These are phyloP conservation scores for Cygnus olor DNA, from an alignment of 2,797 vertebrate genomes.

Conservation along the genomic window DNA sequence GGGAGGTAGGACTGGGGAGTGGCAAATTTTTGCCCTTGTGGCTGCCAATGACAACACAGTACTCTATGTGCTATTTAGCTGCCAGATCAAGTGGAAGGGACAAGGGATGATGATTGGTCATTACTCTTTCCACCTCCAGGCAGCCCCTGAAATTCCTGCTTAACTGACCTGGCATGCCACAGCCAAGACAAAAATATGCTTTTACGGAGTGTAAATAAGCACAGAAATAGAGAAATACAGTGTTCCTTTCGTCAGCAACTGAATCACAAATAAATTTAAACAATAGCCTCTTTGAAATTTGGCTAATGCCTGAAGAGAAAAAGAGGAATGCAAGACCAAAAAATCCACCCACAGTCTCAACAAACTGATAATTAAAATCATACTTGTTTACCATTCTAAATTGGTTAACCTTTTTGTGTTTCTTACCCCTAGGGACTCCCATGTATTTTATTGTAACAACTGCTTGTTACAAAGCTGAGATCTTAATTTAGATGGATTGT, in stretches of 20 bases:
- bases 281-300: slow-evolving; percentile 54
- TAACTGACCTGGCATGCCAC: slow-evolving; percentile 8
- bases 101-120: not conserved
- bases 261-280: slow-evolving; percentile 42
- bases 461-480: not conserved
- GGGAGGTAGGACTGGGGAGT: not conserved
- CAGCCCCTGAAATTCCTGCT: slow-evolving; percentile 39
- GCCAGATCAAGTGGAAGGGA: not conserved
- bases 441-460: not conserved
- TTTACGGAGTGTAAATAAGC: slow-evolving; percentile 49
- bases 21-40: not conserved
- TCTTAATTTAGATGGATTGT: not conserved
- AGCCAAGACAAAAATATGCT: slow-evolving; percentile 16
- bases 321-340: slow-evolving; percentile 28
- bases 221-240: slow-evolving; percentile 34
- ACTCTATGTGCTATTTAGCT: not conserved
- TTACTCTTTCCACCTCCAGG: slow-evolving; percentile 31
- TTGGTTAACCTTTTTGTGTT: slow-evolving; percentile 14
- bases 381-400: slow-evolving; percentile 45
- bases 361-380: slow-evolving; percentile 55
- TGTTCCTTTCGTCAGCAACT: not conserved
- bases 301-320: slow-evolving; percentile 20
- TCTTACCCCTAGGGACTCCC: not conserved
- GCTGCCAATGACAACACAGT: not conserved
- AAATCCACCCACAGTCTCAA: slow-evolving; percentile 33